Evolutionary conservation across 2,888 invertebrate species (phyloP), one percentile per base, ranked within the genome.

Genomic region (Spatulosminthurus flaviceps): DNA sequence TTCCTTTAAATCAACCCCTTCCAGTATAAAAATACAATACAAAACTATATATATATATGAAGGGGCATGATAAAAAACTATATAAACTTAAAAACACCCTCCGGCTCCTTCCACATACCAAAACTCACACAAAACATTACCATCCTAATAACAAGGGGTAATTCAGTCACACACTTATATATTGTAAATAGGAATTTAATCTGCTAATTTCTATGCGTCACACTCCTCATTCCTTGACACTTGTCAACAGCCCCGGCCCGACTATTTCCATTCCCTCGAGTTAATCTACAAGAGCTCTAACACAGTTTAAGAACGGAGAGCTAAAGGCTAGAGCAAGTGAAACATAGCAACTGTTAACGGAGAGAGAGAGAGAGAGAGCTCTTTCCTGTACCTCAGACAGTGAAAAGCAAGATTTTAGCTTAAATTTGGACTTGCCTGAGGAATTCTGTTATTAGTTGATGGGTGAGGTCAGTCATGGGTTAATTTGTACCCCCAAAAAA

Each of bases 381-480:
- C n/a, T n/a, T n/a, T n/a, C n/a, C n/a, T n/a, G n/a, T n/a, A n/a
- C n/a, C n/a, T n/a, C n/a, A n/a, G n/a, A n/a, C n/a, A n/a, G n/a
- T n/a, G n/a, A n/a, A n/a, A n/a, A n/a, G n/a, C n/a, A n/a, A n/a
- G n/a, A n/a, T n/a, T n/a, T n/a, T n/a, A n/a, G n/a, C n/a, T n/a
- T n/a, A n/a, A 22, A 67, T 7, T 16, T 2, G 21, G 13, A 75
- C 75, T 75, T 64, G 41, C 28, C 75, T 74, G 34, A 26, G 22
- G 51, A 73, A 22, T 67, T 29, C 29, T 75, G 16, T 41, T 21
- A 61, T 22, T n/a, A 22, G 51, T n/a, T 34, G 51, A 24, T 64
- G 75, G 75, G 75, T 75, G 75, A 75, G 75, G 75, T 75, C 75
- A 75, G 75, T 75, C 64, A 75, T 75, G 41, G 29, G 22, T 21